Conservation (phyloP, 2,888 invertebrate species). For the Neoaliturus tenellus region DNA sequence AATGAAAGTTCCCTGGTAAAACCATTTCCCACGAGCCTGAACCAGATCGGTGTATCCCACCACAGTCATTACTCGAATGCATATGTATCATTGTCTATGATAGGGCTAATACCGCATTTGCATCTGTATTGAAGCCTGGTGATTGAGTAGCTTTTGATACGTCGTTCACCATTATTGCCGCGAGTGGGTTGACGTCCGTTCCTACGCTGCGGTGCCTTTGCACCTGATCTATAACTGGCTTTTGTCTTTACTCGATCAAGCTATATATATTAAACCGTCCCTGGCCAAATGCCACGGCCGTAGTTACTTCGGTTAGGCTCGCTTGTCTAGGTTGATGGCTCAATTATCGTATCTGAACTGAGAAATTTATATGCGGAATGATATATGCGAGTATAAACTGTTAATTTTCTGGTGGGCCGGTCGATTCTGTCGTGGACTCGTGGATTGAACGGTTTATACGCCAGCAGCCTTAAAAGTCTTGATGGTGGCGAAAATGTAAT, state of each 20-base stretch:
- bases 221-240: slow-evolving; percentile 9
- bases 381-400: no score
- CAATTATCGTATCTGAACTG: not conserved
- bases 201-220: slow-evolving; percentile 16
- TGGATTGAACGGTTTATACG: no score
- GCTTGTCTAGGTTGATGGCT: not conserved
- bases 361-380: no score
- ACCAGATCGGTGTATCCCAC: not conserved
- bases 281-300: not conserved
- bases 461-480: no score
- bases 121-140: slow-evolving; percentile 21
- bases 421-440: no score
- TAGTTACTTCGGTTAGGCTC: not conserved
- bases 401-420: no score
- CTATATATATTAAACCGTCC: slow-evolving; percentile 2
- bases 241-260: slow-evolving; percentile 14
- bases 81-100: slow-evolving; percentile 30
- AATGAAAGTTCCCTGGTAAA: no score
- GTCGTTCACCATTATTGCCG: slow-evolving; percentile 35
- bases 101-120: slow-evolving; percentile 4
- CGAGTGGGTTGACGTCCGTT: not conserved
- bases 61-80: not conserved
- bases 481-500: no score
- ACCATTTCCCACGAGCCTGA: not conserved
- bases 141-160: slow-evolving; percentile 36